Conservation (phyloP, 2,113 vertebrate species). For the Tetraodon nigroviridis region DNA sequence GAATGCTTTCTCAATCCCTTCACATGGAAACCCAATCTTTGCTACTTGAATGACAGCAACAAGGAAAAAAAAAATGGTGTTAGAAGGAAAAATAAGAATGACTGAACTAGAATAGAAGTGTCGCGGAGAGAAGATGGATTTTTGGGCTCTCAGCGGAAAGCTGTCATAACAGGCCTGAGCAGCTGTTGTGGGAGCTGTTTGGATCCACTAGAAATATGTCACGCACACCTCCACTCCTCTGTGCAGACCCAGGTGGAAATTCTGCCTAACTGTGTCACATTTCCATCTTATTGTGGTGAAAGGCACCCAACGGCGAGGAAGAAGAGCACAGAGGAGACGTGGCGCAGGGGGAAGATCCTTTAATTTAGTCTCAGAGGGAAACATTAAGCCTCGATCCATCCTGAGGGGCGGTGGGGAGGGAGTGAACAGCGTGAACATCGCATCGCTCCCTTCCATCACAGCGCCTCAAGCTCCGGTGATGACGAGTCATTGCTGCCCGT, state of each 20-base stretch:
- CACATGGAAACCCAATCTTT: slow-evolving; percentile 32
- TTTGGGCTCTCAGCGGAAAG: slow-evolving; percentile 67
- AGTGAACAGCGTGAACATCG: slow-evolving; percentile 31
- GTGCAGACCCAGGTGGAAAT: slow-evolving; percentile 60
- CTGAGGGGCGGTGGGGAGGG: background rate
- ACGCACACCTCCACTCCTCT: slow-evolving; percentile 53
- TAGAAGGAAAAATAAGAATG: slow-evolving; percentile 60
- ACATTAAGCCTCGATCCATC: slow-evolving; percentile 38
- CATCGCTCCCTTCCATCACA: slow-evolving; percentile 35
- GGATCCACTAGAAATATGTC: slow-evolving; percentile 63
- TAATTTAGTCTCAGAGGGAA: slow-evolving; percentile 63
- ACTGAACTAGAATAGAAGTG: slow-evolving; percentile 68
- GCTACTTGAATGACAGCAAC: slow-evolving; percentile 54
- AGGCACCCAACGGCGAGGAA: slow-evolving; percentile 47
- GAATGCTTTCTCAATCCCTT: slow-evolving; percentile 19
- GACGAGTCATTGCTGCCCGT: slow-evolving; percentile 22
- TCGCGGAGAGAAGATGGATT: slow-evolving; percentile 65
- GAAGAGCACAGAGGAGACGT: slow-evolving; percentile 34
- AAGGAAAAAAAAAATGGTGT: slow-evolving; percentile 39
- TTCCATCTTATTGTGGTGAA: slow-evolving; percentile 63
- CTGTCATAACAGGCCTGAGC: slow-evolving; percentile 70
- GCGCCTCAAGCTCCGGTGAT: slow-evolving; percentile 24
- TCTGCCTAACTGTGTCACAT: slow-evolving; percentile 66
- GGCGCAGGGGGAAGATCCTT: slow-evolving; percentile 43
- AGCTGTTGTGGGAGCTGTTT: slow-evolving; percentile 66